A percentile compares a stretch with the other conserved stretches of the same genome.
Evolutionary conservation across 2,797 vertebrate species (phyloP).

Genomic region (Bradypodion ventrale): DNA sequence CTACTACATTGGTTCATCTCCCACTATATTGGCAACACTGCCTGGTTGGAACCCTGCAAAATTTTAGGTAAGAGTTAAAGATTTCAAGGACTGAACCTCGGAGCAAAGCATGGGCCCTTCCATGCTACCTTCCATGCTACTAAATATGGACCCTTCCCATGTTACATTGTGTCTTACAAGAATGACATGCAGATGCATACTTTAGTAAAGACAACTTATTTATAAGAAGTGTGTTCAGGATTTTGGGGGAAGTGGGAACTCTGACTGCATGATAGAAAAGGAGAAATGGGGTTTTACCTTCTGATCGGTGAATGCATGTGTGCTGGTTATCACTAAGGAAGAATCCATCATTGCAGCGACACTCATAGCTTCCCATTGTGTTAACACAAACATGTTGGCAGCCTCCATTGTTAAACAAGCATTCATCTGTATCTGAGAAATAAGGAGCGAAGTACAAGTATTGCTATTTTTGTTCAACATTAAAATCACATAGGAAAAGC

Average conservation of each 20-base stretch:
- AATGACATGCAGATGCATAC: neutral
- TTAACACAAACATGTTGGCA: conserved; percentile 96
- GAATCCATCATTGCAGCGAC: conserved; percentile 92
- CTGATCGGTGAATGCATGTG: conserved; percentile 95
- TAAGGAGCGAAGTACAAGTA: conserved; percentile 26
- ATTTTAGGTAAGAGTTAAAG: neutral
- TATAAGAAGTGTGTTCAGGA: neutral
- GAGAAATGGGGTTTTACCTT: conserved; percentile 79
- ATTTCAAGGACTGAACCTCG: neutral
- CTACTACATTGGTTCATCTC: too few relatives aligned
- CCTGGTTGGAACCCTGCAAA: neutral
- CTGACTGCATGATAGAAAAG: neutral
- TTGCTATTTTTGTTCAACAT: neutral
- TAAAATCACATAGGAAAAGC: neutral
- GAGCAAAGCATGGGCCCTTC: neutral
- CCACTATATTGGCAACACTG: too few relatives aligned
- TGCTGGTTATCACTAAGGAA: conserved; percentile 99
- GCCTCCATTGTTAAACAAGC: conserved; percentile 92
- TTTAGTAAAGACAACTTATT: neutral
- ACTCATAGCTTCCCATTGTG: conserved; percentile 95
- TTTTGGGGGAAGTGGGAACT: neutral
- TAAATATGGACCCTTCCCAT: neutral
- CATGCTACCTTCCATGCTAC: neutral
- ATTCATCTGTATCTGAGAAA: conserved; percentile 91
- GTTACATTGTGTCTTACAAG: neutral